A percentile compares a stretch with the other conserved stretches of the same genome.
These are phyloP conservation scores for Nymphalis urticae DNA, from an alignment of 2,888 invertebrate genomes.

Conservation along the genomic window DNA sequence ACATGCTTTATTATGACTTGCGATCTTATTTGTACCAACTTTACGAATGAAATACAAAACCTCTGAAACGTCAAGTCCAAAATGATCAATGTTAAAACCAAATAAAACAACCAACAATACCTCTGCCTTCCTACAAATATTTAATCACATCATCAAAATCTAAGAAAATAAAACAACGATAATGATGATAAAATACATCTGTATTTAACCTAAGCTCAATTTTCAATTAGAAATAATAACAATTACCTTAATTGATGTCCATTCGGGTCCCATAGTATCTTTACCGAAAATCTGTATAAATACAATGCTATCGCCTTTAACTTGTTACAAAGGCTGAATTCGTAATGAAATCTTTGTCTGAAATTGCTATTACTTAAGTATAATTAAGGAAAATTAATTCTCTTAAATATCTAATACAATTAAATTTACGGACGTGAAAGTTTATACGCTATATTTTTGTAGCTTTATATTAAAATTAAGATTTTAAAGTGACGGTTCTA, in stretches of 20 bases:
- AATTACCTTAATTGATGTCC: constrained; percentile 6
- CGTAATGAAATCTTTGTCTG: constrained; percentile 6
- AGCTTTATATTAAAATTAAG: too few relatives aligned
- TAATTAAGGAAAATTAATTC: constrained; percentile 1
- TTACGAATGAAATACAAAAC: too few relatives aligned
- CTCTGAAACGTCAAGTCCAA: too few relatives aligned
- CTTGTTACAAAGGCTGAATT: constrained; percentile 10
- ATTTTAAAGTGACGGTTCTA: too few relatives aligned
- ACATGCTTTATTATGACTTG: too few relatives aligned
- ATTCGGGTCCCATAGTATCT: background rate
- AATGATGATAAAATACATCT: too few relatives aligned
- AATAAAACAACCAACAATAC: too few relatives aligned
- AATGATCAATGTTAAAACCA: too few relatives aligned
- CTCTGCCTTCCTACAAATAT: too few relatives aligned
- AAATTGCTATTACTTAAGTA: constrained; percentile 1
- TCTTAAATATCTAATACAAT: background rate
- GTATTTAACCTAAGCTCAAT: too few relatives aligned
- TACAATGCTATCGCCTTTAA: background rate
- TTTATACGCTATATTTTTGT: background rate
- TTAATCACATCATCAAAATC: background rate
- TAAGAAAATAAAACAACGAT: too few relatives aligned
- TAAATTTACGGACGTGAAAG: background rate
- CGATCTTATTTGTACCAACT: too few relatives aligned
- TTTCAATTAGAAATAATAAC: background rate
- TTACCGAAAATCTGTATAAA: constrained; percentile 6